phyloP scores from a whole-genome alignment of 2,888 invertebrate genomes.

The Lycaena phlaeas region DNA sequence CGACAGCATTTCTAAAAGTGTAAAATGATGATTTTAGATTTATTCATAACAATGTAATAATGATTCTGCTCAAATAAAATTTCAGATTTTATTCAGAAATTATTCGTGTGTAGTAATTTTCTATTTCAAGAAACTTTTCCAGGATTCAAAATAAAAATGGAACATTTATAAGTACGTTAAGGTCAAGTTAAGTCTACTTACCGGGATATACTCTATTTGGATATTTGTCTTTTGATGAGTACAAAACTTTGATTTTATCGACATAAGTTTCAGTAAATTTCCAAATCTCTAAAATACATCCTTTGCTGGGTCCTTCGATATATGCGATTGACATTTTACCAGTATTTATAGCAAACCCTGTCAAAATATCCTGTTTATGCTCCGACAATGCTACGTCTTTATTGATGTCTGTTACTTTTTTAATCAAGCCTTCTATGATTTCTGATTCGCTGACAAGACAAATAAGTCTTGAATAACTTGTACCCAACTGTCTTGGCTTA shows the following conservation, averaged over 20 bases:
- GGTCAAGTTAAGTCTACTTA: conserved; percentile 24
- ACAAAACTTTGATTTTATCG: conserved; percentile 34
- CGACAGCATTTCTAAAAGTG: conserved; percentile 31
- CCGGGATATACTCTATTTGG: conserved; percentile 39
- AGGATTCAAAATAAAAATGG: conserved; percentile 42
- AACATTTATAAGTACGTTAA: conserved; percentile 45
- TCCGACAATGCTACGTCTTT: conserved; percentile 22
- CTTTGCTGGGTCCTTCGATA: conserved; percentile 48
- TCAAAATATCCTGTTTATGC: conserved; percentile 29
- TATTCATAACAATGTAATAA: conserved; percentile 5
- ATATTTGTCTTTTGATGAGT: conserved; percentile 42
- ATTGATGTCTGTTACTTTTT: conserved; percentile 37
- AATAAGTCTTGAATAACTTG: conserved; percentile 43
- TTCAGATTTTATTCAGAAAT: conserved; percentile 13
- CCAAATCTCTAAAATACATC: conserved; percentile 43
- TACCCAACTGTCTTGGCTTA: conserved; percentile 25
- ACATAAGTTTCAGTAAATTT: conserved; percentile 41
- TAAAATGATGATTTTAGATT: background rate
- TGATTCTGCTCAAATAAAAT: conserved; percentile 1
- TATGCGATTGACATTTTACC: conserved; percentile 40
- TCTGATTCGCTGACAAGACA: conserved; percentile 30
- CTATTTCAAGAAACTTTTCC: conserved; percentile 24
- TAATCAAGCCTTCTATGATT: conserved; percentile 28
- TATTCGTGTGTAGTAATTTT: background rate
- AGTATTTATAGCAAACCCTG: conserved; percentile 53